Conservation (phyloP, 1,140 invertebrate genomes). For the Drosophila repleta region DNA sequence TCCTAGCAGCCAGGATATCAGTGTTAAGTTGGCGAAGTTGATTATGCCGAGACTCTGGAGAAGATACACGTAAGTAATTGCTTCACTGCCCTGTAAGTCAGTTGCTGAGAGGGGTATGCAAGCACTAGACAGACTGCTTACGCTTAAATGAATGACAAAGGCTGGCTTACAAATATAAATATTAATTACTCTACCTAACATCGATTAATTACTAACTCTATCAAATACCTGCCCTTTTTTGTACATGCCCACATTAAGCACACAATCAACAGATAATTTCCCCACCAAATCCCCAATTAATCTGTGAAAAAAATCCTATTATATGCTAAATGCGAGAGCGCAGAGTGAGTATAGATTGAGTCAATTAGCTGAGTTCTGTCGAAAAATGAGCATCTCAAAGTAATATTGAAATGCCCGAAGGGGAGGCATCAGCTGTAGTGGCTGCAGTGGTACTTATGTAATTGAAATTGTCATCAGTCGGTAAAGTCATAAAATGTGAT, state of each 20-base stretch:
- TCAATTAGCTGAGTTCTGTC: conserved; percentile 5
- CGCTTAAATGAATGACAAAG: neutral
- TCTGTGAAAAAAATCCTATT: too few species aligned
- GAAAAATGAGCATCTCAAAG: neutral
- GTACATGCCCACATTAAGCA: neutral
- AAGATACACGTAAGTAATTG: too few species aligned
- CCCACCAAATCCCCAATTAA: conserved; percentile 1
- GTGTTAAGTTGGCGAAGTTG: too few species aligned
- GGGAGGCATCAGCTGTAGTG: neutral
- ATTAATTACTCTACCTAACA: neutral
- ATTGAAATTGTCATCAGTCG: conserved; percentile 38
- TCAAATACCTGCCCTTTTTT: neutral
- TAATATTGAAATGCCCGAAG: conserved; percentile 1
- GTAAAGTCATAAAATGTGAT: conserved; percentile 43
- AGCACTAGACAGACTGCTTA: neutral
- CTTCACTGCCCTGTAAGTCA: too few species aligned
- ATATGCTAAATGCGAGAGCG: neutral
- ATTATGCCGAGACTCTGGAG: too few species aligned
- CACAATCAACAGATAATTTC: conserved; percentile 1
- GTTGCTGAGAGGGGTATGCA: too few species aligned
- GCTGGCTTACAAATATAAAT: neutral
- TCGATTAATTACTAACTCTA: neutral
- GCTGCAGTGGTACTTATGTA: conserved; percentile 26
- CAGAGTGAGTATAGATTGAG: conserved; percentile 1
- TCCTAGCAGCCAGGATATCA: too few species aligned